These are phyloP conservation scores for Hafferia zeledoni DNA, from an alignment of 2,797 vertebrate genomes.

Conservation along the genomic window DNA sequence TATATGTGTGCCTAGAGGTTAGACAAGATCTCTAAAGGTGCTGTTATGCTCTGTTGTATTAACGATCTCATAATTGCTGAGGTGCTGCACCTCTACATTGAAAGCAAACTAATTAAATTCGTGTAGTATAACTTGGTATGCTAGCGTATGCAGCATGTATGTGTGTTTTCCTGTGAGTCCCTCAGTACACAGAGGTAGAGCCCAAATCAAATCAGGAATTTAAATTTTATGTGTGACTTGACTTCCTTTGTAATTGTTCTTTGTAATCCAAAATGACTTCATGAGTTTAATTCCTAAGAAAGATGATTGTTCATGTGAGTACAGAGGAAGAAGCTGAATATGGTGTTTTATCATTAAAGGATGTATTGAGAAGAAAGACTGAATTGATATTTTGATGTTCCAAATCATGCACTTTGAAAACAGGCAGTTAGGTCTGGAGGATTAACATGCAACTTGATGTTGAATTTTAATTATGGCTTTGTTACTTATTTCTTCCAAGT, in stretches of 20 bases:
- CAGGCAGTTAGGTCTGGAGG: conserved; percentile 27
- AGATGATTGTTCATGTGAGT: background rate
- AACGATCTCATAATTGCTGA: conserved; percentile 66
- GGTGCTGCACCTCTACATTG: conserved; percentile 55
- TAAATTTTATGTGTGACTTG: background rate
- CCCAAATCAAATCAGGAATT: background rate
- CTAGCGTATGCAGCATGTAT: background rate
- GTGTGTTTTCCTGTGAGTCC: background rate
- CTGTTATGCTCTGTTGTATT: conserved; percentile 58
- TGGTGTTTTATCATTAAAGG: conserved; percentile 18
- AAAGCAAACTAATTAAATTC: conserved; percentile 62
- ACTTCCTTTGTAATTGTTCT: background rate
- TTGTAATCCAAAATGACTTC: background rate
- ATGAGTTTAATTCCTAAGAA: background rate
- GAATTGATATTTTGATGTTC: conserved; percentile 40
- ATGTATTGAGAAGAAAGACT: background rate
- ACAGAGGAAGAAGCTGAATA: background rate
- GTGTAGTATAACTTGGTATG: background rate
- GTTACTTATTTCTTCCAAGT: conserved; percentile 26
- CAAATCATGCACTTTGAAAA: conserved; percentile 38
- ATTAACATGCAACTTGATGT: conserved; percentile 54
- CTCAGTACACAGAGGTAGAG: background rate
- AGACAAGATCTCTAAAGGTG: conserved; percentile 48
- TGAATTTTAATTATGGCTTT: conserved; percentile 65
- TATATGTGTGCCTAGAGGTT: conserved; percentile 62